Conservation (phyloP, 1,140 invertebrate species). For the Hypsibius dujardini region DNA sequence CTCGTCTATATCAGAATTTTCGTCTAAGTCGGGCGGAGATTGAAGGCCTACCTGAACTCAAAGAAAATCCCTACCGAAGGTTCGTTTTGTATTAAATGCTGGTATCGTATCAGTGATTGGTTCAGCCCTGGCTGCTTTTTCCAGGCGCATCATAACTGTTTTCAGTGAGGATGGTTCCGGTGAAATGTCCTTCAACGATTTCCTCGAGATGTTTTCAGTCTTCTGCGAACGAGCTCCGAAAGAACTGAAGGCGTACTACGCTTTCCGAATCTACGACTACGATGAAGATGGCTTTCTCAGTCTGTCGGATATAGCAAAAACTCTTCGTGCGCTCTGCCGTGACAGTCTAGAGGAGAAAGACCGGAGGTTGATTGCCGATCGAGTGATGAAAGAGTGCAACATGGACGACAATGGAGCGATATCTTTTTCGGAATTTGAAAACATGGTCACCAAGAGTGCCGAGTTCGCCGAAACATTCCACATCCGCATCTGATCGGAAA, state of each 20-base stretch:
- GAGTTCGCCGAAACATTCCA: slow-evolving; percentile 58
- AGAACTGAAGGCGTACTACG: slow-evolving; percentile 78
- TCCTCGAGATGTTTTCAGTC: slow-evolving; percentile 86
- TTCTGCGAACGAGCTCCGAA: slow-evolving; percentile 73
- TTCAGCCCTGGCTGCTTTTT: slow-evolving; percentile 62
- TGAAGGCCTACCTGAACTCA: slow-evolving; percentile 14
- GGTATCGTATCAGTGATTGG: slow-evolving; percentile 1
- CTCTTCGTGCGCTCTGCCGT: slow-evolving; percentile 60
- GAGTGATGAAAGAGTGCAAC: slow-evolving; percentile 30
- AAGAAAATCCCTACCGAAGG: slow-evolving; percentile 18
- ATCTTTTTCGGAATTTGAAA: slow-evolving; percentile 40
- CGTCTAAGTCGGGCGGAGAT: not conserved
- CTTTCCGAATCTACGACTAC: slow-evolving; percentile 89
- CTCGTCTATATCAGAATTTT: slow-evolving; percentile 17
- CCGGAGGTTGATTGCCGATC: slow-evolving; percentile 42
- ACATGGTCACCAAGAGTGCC: slow-evolving; percentile 38
- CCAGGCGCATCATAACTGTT: slow-evolving; percentile 63
- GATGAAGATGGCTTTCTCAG: slow-evolving; percentile 76
- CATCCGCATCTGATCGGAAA: slow-evolving; percentile 52
- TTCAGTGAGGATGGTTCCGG: slow-evolving; percentile 70
- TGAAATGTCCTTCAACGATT: slow-evolving; percentile 84
- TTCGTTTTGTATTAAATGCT: not conserved
- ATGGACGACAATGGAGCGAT: slow-evolving; percentile 34
- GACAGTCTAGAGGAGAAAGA: slow-evolving; percentile 70
- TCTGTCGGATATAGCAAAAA: slow-evolving; percentile 57